Percentiles rank a stretch among this genome's conserved stretches.
Conservation (phyloP, 2,113 vertebrate species). For the Actinemys pallida region DNA sequence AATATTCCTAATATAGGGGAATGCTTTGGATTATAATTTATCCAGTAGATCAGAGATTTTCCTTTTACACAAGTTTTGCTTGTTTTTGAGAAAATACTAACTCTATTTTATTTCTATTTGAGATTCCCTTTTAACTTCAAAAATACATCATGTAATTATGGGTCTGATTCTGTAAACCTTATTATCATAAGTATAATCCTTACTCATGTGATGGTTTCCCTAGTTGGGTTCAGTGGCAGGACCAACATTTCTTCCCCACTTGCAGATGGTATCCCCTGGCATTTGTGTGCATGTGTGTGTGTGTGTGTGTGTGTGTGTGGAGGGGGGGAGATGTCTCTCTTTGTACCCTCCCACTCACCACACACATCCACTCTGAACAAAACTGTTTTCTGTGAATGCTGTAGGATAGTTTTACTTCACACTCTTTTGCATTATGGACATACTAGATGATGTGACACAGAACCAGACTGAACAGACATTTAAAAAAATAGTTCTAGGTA, state of each 20-base stretch:
- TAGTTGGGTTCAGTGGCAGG: background rate
- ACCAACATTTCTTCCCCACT: background rate
- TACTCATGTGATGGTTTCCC: background rate
- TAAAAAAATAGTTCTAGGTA: background rate
- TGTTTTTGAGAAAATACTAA: background rate
- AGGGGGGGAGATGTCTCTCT: background rate
- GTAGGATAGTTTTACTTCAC: background rate
- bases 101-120: background rate
- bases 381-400: background rate
- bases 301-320: no score
- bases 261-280: background rate
- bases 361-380: background rate
- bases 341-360: background rate
- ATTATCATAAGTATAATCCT: background rate
- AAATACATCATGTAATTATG: background rate
- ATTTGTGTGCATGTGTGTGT: background rate
- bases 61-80: background rate
- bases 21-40: background rate
- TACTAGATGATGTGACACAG: background rate
- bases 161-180: background rate
- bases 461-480: background rate
- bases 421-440: background rate
- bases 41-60: background rate
- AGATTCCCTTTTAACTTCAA: background rate
- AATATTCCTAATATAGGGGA: background rate